Evolutionary conservation across 2,113 vertebrate genomes (phyloP).

Genomic region (Grallaria varia): DNA sequence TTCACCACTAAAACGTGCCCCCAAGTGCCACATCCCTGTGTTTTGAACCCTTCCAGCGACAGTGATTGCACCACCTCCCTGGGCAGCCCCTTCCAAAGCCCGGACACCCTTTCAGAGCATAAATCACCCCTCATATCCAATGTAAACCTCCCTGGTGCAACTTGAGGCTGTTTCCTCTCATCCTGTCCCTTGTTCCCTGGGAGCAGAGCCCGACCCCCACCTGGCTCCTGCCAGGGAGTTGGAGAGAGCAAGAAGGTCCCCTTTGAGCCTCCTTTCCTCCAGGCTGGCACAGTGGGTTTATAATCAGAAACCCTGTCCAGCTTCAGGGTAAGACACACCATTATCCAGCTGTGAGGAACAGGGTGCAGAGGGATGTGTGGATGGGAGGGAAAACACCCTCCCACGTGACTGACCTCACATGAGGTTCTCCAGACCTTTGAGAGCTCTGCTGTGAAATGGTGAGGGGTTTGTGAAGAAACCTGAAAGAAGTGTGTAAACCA

Average conservation of each 20-base stretch:
- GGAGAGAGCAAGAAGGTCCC: background rate
- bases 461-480: background rate
- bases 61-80: background rate
- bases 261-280: background rate
- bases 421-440: background rate
- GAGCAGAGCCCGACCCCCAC: background rate
- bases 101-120: background rate
- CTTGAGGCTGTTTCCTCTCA: background rate
- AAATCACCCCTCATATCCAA: background rate
- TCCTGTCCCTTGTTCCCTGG: background rate
- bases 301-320: background rate
- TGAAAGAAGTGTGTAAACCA: background rate
- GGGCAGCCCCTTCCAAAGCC: background rate
- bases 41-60: background rate
- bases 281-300: background rate
- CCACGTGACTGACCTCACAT: accelerated
- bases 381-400: background rate
- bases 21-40: background rate
- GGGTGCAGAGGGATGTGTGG: background rate
- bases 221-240: background rate
- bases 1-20: background rate
- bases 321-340: background rate
- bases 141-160: background rate
- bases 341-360: background rate
- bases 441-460: background rate